These are phyloP conservation scores for Lordiphosa fenestrarum DNA, from an alignment of 2,888 invertebrate species.

Conservation along the genomic window DNA sequence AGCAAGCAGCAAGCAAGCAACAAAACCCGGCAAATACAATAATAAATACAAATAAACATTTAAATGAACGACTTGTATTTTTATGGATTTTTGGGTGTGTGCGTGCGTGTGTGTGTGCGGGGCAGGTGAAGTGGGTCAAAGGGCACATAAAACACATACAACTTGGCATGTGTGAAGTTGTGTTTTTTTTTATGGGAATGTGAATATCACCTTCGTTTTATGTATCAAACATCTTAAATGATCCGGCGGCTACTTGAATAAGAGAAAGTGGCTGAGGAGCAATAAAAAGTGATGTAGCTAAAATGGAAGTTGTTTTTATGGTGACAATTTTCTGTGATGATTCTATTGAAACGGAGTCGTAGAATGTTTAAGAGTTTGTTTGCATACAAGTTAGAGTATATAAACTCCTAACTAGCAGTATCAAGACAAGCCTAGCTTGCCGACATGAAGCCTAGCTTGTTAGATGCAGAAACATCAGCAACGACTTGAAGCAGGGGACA, in stretches of 20 bases:
- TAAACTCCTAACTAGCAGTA: too few species aligned
- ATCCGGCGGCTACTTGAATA: constrained; percentile 5
- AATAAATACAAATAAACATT: constrained; percentile 63
- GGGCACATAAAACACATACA: constrained; percentile 31
- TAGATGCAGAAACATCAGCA: too few species aligned
- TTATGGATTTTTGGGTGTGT: constrained; percentile 37
- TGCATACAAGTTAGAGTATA: too few species aligned
- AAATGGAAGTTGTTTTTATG: background rate
- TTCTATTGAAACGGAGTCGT: too few species aligned
- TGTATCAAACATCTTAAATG: constrained; percentile 3
- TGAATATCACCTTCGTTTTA: constrained; percentile 6
- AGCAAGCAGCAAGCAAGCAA: constrained; percentile 37
- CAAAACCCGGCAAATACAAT: constrained; percentile 12
- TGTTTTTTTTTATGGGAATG: background rate
- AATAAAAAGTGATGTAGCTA: constrained; percentile 1
- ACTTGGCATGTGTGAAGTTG: constrained; percentile 8
- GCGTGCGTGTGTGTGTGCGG: constrained; percentile 25
- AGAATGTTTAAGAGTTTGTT: too few species aligned
- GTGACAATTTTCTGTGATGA: too few species aligned
- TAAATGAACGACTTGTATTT: constrained; percentile 49
- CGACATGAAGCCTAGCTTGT: too few species aligned
- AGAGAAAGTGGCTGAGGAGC: constrained; percentile 5
- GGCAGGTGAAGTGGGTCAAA: constrained; percentile 39
- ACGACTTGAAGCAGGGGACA: too few species aligned
- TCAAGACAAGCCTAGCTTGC: too few species aligned